These are phyloP conservation scores for Stegastes partitus DNA, from an alignment of 2,113 vertebrate species.

Conservation along the genomic window DNA sequence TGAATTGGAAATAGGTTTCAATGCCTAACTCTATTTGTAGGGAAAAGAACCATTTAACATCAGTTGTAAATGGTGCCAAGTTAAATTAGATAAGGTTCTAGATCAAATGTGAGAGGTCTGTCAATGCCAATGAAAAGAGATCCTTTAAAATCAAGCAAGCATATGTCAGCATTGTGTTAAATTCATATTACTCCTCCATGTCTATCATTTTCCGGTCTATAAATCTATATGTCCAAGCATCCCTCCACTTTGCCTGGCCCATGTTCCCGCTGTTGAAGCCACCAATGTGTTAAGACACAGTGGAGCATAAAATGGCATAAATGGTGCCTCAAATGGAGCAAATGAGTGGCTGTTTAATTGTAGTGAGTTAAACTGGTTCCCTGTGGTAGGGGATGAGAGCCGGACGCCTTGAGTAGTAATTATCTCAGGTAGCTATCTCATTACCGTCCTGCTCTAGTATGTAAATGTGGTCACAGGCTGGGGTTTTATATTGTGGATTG, in stretches of 20 bases:
- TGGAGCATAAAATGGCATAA: constrained; percentile 62
- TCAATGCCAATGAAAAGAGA: background rate
- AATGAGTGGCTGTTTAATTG: constrained; percentile 76
- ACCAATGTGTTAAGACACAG: constrained; percentile 43
- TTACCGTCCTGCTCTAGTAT: constrained; percentile 67
- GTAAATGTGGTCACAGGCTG: constrained; percentile 61
- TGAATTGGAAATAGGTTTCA: too few species aligned
- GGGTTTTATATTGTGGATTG: constrained; percentile 24
- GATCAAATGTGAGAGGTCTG: constrained; percentile 6
- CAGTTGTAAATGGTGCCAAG: constrained; percentile 12
- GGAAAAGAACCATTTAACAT: background rate
- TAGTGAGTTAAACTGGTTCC: constrained; percentile 71
- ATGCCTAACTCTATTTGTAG: background rate
- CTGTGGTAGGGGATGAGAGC: constrained; percentile 67
- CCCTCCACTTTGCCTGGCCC: background rate
- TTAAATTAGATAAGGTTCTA: background rate
- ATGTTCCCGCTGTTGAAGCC: background rate
- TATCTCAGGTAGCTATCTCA: constrained; percentile 83
- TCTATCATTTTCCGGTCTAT: constrained; percentile 2
- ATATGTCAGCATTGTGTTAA: background rate
- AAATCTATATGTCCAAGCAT: background rate
- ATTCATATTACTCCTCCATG: background rate
- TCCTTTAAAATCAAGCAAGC: constrained; percentile 3
- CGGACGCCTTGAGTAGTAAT: constrained; percentile 75
- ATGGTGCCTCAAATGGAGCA: constrained; percentile 65